phyloP scores from a whole-genome alignment of 2,797 vertebrate species.

The Macrochelys suwanniensis region DNA sequence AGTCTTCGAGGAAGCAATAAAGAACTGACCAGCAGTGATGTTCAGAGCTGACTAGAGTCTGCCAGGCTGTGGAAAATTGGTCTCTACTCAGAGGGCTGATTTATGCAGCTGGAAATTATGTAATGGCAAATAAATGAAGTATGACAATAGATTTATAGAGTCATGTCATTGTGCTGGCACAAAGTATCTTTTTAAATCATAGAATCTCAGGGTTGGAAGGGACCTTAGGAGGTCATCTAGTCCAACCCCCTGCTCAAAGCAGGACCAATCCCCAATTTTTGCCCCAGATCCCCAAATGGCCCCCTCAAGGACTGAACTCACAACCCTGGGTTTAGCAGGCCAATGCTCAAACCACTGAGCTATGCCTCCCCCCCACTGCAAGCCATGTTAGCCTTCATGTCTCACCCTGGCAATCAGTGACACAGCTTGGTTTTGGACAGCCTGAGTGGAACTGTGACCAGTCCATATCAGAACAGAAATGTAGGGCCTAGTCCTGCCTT shows the following conservation, averaged over 20 bases:
- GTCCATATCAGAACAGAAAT: fast-evolving
- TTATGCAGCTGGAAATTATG: slow-evolving; percentile 20
- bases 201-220: too few species aligned
- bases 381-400: background rate
- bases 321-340: too few species aligned
- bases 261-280: too few species aligned
- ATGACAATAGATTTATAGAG: background rate
- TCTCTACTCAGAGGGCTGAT: background rate
- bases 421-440: background rate
- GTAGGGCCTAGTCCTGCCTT: background rate
- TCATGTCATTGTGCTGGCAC: background rate
- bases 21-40: background rate
- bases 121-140: background rate
- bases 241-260: too few species aligned
- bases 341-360: too few species aligned
- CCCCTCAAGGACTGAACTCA: too few species aligned
- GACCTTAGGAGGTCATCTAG: too few species aligned
- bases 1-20: background rate
- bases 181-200: background rate
- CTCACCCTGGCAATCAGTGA: background rate
- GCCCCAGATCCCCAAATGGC: too few species aligned
- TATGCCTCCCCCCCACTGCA: background rate
- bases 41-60: background rate
- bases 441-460: fast-evolving
- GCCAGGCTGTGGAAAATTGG: background rate